Evolutionary conservation across 2,113 vertebrate species (phyloP).

Genomic region (Ornithorhynchus anatinus): DNA sequence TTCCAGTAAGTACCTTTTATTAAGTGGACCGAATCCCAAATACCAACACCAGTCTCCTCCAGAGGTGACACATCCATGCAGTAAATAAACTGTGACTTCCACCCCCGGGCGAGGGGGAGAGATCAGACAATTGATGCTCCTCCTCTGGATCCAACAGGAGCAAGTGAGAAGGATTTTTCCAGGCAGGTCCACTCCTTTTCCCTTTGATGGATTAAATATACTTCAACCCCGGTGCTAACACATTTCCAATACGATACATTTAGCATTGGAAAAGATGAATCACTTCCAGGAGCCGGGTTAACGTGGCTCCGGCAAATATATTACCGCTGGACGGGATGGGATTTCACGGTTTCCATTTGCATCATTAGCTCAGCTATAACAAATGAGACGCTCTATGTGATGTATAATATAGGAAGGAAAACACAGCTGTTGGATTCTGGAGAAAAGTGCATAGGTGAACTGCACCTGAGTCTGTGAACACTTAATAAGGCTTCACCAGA

Average conservation of each 20-base stretch:
- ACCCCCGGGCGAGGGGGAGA: too few species aligned
- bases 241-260: conserved; percentile 41
- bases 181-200: too few species aligned
- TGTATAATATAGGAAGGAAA: conserved; percentile 69
- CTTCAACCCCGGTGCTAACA: conserved; percentile 5
- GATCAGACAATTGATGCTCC: too few species aligned
- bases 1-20: too few species aligned
- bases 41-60: too few species aligned
- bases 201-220: not conserved
- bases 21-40: too few species aligned
- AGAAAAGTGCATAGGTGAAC: conserved; percentile 46
- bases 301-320: conserved; percentile 57
- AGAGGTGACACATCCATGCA: too few species aligned
- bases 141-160: too few species aligned
- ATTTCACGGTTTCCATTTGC: conserved; percentile 67
- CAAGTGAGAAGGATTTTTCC: too few species aligned
- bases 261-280: conserved; percentile 63
- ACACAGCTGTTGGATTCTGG: conserved; percentile 76
- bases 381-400: conserved; percentile 70
- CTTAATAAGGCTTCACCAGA: conserved; percentile 63
- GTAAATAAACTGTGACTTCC: too few species aligned
- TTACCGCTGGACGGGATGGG: conserved; percentile 21
- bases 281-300: conserved; percentile 50
- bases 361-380: conserved; percentile 71
- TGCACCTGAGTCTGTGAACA: conserved; percentile 67